Evolutionary conservation across 1,140 invertebrate genomes (phyloP).

Genomic region (Trichonephila clavata): DNA sequence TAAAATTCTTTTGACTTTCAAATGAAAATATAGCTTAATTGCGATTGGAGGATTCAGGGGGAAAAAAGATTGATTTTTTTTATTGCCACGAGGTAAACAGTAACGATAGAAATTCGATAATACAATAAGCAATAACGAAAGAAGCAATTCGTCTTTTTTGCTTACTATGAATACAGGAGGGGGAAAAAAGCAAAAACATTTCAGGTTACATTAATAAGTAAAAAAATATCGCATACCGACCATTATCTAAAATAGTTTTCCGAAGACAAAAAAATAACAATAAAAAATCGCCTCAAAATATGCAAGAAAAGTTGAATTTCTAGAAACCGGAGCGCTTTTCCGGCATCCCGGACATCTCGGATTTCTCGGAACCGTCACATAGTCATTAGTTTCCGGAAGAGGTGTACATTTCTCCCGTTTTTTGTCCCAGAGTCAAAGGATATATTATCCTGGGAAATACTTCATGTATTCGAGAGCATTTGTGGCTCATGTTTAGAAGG

Average conservation of each 20-base stretch:
- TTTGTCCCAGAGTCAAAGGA: slow-evolving; percentile 61
- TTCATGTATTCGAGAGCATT: slow-evolving; percentile 68
- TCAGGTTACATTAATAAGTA: slow-evolving; percentile 64
- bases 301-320: slow-evolving; percentile 71
- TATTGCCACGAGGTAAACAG: slow-evolving; percentile 2
- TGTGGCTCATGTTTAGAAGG: slow-evolving; percentile 68
- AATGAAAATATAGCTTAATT: slow-evolving; percentile 61
- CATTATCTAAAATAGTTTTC: slow-evolving; percentile 74
- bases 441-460: slow-evolving; percentile 73
- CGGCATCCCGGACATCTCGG: slow-evolving; percentile 57
- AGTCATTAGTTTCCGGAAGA: slow-evolving; percentile 72
- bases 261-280: neutral
- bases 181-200: slow-evolving; percentile 35
- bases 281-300: slow-evolving; percentile 47
- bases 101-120: slow-evolving; percentile 50
- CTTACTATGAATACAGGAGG: neutral
- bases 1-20: slow-evolving; percentile 38
- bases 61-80: neutral
- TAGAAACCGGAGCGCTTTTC: slow-evolving; percentile 59
- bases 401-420: slow-evolving; percentile 73
- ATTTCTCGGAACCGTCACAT: slow-evolving; percentile 73
- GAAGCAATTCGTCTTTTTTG: neutral
- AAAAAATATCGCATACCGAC: slow-evolving; percentile 65
- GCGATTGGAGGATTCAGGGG: neutral
- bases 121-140: neutral